Conservation (phyloP, 2,113 vertebrate species). For the Stomatorhinus ivindoensis region DNA sequence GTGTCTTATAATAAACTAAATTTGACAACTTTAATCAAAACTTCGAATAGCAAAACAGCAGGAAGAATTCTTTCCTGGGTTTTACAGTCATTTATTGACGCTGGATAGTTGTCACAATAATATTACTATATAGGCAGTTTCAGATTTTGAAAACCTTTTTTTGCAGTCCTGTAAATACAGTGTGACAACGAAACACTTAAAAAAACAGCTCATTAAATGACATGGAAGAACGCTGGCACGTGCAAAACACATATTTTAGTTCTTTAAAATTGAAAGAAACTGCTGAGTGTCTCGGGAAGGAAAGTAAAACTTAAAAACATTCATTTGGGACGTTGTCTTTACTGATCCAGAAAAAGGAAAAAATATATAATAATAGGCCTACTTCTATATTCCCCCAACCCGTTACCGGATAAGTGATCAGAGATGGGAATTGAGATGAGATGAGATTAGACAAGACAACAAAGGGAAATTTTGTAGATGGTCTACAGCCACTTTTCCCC, state of each 20-base stretch:
- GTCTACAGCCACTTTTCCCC: background rate
- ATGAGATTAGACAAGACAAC: too few species aligned
- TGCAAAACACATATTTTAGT: background rate
- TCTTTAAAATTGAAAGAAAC: background rate
- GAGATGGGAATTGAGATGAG: background rate
- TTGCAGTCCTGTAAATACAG: background rate
- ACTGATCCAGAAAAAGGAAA: background rate
- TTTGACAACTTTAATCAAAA: background rate
- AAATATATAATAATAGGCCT: background rate
- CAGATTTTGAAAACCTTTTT: background rate
- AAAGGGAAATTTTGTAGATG: background rate
- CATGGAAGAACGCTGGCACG: background rate
- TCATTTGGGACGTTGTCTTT: background rate
- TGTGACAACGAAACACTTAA: background rate
- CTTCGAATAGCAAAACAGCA: background rate
- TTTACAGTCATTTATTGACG: background rate
- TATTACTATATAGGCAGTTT: background rate
- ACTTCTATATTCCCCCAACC: background rate
- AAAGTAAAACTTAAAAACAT: background rate
- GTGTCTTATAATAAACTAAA: background rate
- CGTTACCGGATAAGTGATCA: background rate
- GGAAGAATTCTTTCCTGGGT: background rate
- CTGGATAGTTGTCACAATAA: background rate
- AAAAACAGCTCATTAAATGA: background rate
- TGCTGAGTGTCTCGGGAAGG: background rate